Base-by-base conservation (phyloP, 2,888 invertebrate genomes). In the Noctua pronuba region DNA sequence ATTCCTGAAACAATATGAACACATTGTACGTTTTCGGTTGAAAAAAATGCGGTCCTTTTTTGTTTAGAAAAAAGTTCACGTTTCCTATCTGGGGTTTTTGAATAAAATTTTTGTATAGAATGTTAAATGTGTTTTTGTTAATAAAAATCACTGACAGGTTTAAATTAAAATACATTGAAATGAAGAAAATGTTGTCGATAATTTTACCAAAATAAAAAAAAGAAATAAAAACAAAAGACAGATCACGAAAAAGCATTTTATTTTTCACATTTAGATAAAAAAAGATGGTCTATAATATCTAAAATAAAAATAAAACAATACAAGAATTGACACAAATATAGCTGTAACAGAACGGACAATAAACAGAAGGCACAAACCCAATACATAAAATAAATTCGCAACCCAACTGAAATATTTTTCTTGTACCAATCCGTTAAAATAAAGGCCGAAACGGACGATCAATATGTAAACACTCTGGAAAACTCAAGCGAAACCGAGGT, bases 1-100 rank as follows among this genome's bases (percentile, higher is more conserved):
- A 98, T 85, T 97, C 97, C 97, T 97, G 95, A 0, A 96, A 96
- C 96, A 96, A 88, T 44, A 65, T 52, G 24, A 79, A 70, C 41
- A 52, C 1, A 58, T 58, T 75, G 24, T 74, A 58, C 41, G 18
- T 44, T 60, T 55, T 70, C 35, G 24, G 16, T 31, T 11, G 62
- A 71, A 79, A 71, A 79, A 55, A 66, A 31, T 38, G 7, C 10
- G 28, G 2, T 7, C 1, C 49, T 55, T 46, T 55, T 66, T 66
- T 64, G 13, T 67, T n/a, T n/a, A 4, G 10, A 18, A 49, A 55
- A 46, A 38, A 0, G 5, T 16, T 18, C 21, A 8, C 11, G 28
- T 3, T 21, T 16, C 13, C 4, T 8, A 44, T 28, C 8, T 41
- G 13, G 44, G 6, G 1, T n/a, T 62, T 62, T 52, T 4, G 7